Evolutionary conservation across 2,797 vertebrate species (phyloP).

Genomic region (Microctenopoma lineatum): DNA sequence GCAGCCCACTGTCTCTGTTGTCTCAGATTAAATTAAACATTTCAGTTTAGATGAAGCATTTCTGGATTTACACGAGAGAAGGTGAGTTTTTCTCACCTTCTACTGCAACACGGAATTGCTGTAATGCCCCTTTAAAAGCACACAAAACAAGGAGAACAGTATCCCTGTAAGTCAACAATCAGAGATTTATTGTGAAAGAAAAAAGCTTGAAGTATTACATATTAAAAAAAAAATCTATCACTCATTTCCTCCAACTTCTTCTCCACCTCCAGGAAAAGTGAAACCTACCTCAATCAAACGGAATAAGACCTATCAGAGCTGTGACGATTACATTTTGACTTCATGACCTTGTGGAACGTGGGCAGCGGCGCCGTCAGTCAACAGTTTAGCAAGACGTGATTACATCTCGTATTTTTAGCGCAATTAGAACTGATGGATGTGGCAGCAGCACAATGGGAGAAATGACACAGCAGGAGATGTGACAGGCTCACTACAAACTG

Average conservation of each 20-base stretch:
- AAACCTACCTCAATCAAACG: conserved; percentile 30
- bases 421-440: neutral
- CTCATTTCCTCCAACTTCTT: conserved; percentile 8
- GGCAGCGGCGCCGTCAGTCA: neutral
- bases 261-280: conserved; percentile 29
- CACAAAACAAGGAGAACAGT: conserved; percentile 24
- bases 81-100: neutral
- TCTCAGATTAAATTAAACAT: too few species aligned
- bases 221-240: conserved; percentile 34
- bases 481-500: neutral
- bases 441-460: conserved; percentile 10
- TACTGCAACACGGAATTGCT: neutral
- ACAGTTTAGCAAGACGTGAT: neutral
- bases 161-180: conserved; percentile 53
- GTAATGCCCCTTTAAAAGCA: neutral
- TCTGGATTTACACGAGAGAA: neutral
- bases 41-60: neutral
- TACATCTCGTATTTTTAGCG: neutral
- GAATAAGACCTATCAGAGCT: conserved; percentile 38
- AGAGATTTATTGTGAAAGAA: conserved; percentile 78
- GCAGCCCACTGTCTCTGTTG: too few species aligned
- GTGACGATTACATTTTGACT: conserved; percentile 20
- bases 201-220: conserved; percentile 59
- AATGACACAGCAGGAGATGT: neutral
- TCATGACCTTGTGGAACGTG: conserved; percentile 61